Percentiles rank a stretch among this genome's conserved stretches.
These are phyloP conservation scores for Carduelis carduelis DNA, from an alignment of 2,797 vertebrate genomes.

Conservation along the genomic window DNA sequence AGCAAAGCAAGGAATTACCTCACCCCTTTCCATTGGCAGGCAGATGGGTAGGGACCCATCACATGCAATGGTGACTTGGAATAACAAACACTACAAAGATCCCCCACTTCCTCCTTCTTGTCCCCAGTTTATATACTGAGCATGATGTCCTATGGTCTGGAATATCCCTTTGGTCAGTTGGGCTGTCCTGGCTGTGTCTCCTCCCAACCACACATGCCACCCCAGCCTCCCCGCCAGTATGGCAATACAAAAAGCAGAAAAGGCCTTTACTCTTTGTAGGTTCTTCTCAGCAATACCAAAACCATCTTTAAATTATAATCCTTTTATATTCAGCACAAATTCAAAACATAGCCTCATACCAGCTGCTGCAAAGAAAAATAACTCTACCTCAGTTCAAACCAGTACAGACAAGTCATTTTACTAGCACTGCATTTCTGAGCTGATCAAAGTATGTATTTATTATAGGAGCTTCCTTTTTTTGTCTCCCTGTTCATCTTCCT, in stretches of 20 bases:
- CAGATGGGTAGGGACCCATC: neutral
- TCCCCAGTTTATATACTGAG: fast-evolving
- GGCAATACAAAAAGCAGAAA: neutral
- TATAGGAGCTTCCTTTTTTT: neutral
- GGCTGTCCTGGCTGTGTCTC: neutral
- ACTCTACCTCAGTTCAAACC: neutral
- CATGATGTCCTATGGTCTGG: neutral
- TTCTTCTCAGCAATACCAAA: neutral
- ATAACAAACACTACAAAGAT: neutral
- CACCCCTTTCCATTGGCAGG: neutral
- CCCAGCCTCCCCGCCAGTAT: fast-evolving
- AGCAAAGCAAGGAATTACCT: neutral
- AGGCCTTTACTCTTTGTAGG: neutral
- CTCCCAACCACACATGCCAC: fast-evolving
- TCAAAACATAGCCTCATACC: neutral
- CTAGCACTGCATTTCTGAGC: neutral
- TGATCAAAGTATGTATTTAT: neutral
- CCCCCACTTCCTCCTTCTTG: neutral
- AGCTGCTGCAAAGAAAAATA: neutral
- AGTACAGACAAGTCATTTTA: neutral
- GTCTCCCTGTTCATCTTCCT: neutral
- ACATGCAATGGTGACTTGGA: no score
- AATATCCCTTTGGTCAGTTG: neutral
- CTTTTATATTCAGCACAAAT: neutral
- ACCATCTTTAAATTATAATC: neutral